These are phyloP conservation scores for Achatina immaculata DNA, from an alignment of 1,140 invertebrate genomes.

Conservation along the genomic window DNA sequence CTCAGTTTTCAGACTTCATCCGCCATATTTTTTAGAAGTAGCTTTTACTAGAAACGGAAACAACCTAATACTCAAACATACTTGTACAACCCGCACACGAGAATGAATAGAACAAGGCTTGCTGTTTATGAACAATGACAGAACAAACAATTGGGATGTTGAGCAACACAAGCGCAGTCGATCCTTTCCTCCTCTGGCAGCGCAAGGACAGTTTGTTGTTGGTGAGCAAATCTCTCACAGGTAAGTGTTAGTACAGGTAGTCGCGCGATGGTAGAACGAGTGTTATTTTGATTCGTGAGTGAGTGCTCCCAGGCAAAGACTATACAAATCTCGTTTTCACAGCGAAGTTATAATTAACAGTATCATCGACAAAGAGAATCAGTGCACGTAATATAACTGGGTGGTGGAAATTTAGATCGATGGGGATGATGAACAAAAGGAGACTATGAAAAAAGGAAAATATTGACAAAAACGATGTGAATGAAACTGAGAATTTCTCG, in stretches of 20 bases:
- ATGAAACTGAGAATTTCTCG: no score
- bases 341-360: not conserved
- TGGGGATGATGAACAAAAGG: not conserved
- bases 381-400: not conserved
- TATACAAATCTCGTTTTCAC: not conserved
- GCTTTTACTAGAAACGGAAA: no score
- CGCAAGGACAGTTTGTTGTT: not conserved
- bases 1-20: no score
- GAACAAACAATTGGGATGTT: no score
- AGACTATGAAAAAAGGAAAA: not conserved
- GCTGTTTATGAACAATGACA: no score
- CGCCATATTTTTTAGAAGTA: no score
- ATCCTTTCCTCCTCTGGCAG: no score
- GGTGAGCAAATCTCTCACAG: not conserved
- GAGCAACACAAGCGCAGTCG: no score
- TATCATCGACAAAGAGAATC: not conserved
- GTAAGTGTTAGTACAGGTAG: slow-evolving; percentile 4
- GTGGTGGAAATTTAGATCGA: not conserved
- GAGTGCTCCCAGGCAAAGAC: not conserved
- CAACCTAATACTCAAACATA: no score
- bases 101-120: no score
- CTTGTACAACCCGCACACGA: no score
- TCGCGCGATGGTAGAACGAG: not conserved
- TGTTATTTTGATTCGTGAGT: not conserved
- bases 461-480: no score